Conservation (phyloP, 1,140 invertebrate species). For the Drosophila sechellia region DNA sequence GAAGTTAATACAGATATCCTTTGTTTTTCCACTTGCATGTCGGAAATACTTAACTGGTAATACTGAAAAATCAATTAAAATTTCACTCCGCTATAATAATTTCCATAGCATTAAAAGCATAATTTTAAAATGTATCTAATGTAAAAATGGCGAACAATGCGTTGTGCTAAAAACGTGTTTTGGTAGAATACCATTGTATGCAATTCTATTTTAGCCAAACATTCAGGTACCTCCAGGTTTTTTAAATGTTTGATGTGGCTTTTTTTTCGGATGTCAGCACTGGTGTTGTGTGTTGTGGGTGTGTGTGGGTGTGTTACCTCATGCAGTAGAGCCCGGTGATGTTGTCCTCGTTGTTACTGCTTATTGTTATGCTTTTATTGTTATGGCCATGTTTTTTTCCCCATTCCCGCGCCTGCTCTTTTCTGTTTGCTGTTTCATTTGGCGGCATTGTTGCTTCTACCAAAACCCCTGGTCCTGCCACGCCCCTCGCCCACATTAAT, state of each 20-base stretch:
- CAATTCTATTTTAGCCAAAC: slow-evolving; percentile 8
- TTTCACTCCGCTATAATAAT: too few relatives aligned
- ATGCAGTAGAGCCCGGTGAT: slow-evolving; percentile 36
- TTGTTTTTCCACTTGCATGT: too few relatives aligned
- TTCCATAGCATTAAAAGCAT: not conserved
- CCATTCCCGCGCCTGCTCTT: slow-evolving; percentile 25
- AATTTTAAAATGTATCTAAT: not conserved
- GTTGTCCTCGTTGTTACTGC: slow-evolving; percentile 71
- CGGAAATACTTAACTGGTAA: too few relatives aligned
- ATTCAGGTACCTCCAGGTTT: slow-evolving; percentile 1
- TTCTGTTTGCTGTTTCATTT: slow-evolving; percentile 73
- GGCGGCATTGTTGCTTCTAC: slow-evolving; percentile 67
- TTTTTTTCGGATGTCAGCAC: slow-evolving; percentile 18
- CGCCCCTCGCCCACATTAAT: slow-evolving; percentile 3
- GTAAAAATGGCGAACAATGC: too few relatives aligned
- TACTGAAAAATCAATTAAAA: too few relatives aligned
- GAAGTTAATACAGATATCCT: too few relatives aligned
- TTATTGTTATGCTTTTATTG: slow-evolving; percentile 82
- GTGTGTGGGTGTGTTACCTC: slow-evolving; percentile 24
- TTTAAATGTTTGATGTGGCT: slow-evolving; percentile 30
- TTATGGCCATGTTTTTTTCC: slow-evolving; percentile 74
- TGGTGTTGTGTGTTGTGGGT: slow-evolving; percentile 9
- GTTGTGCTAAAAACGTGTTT: too few relatives aligned
- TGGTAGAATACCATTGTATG: too few relatives aligned
- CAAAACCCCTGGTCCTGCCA: not conserved